Percentiles rank a stretch among this genome's conserved stretches.
Evolutionary conservation across 2,113 vertebrate genomes (phyloP).

Genomic region (Microcebus ravelobensis): DNA sequence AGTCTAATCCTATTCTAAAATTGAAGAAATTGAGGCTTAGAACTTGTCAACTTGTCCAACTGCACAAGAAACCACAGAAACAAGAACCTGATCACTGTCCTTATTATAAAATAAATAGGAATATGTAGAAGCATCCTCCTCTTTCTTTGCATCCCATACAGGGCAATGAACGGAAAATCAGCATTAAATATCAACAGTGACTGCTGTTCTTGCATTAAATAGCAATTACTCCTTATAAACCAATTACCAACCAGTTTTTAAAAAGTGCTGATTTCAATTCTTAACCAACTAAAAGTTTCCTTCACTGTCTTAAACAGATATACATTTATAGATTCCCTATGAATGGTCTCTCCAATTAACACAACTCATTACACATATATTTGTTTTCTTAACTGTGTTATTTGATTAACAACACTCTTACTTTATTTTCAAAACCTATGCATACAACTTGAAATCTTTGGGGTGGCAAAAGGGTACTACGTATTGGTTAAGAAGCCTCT

Average conservation of each 20-base stretch:
- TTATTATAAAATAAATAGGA: background rate
- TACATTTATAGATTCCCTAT: background rate
- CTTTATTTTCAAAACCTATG: background rate
- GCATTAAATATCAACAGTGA: background rate
- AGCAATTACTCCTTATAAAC: background rate
- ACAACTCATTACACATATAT: background rate
- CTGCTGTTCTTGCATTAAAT: background rate
- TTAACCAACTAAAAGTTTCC: conserved; percentile 12
- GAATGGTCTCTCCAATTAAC: background rate
- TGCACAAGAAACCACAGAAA: background rate
- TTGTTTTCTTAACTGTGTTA: background rate
- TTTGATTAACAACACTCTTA: background rate
- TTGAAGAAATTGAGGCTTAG: background rate
- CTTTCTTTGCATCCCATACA: background rate
- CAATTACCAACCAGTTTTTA: background rate
- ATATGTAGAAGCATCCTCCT: background rate
- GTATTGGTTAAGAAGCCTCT: background rate
- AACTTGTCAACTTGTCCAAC: background rate
- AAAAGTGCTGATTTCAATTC: background rate
- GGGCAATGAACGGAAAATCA: background rate
- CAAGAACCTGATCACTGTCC: background rate
- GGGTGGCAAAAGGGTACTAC: background rate
- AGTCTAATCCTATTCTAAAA: background rate
- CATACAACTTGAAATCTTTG: background rate
- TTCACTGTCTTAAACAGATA: conserved; percentile 4